phyloP scores from a whole-genome alignment of 1,140 invertebrate genomes.

The Schmidtea mediterranea region DNA sequence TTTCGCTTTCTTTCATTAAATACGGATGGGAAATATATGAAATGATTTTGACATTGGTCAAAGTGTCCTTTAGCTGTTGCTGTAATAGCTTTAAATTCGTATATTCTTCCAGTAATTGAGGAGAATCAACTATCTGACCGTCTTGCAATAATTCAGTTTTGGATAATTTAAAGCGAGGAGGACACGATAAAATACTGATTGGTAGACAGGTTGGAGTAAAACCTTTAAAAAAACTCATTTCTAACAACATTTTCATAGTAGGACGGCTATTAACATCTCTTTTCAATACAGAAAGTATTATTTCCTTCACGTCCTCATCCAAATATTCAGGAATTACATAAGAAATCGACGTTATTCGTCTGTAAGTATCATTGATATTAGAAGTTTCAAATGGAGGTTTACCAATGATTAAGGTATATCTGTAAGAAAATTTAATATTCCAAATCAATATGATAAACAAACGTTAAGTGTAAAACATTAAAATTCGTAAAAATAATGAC shows the following conservation, averaged over 20 bases:
- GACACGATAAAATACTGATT: slow-evolving; percentile 60
- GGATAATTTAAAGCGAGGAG: slow-evolving; percentile 39
- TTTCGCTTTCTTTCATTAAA: slow-evolving; percentile 50
- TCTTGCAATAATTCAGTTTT: no score
- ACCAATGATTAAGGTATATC: slow-evolving; percentile 64
- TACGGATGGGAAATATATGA: background rate
- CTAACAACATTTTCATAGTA: slow-evolving; percentile 42
- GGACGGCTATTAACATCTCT: slow-evolving; percentile 51
- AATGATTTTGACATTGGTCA: background rate
- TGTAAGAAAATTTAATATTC: slow-evolving; percentile 12
- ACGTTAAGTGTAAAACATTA: no score
- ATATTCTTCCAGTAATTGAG: no score
- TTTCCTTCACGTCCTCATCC: slow-evolving; percentile 37
- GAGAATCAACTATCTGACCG: no score
- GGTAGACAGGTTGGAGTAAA: slow-evolving; percentile 54
- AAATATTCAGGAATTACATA: slow-evolving; percentile 50
- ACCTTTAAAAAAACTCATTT: slow-evolving; percentile 46
- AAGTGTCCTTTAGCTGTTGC: no score
- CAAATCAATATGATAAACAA: no score
- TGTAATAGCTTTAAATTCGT: no score
- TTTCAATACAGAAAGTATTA: slow-evolving; percentile 58
- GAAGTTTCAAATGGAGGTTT: slow-evolving; percentile 82
- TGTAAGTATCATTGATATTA: slow-evolving; percentile 56
- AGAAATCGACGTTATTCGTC: slow-evolving; percentile 61
- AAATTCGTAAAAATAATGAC: no score